Evolutionary conservation across 2,888 invertebrate species (phyloP), one percentile per base, ranked within the genome.

Genomic region (Athetis lepigone): DNA sequence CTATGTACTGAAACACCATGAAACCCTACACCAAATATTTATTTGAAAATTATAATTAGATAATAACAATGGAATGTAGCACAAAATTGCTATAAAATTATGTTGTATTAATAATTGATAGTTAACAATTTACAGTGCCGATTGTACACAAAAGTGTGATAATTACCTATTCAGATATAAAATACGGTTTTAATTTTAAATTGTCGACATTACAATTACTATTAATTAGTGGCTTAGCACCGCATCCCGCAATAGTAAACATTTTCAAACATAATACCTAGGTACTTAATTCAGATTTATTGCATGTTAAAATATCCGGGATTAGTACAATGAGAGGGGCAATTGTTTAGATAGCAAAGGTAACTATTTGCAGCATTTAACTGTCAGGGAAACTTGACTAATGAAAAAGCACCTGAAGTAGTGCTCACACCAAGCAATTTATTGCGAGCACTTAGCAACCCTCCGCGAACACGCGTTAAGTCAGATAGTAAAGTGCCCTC

Each of bases 381-480:
- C 80, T 80, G 80, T 80, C 79, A 80, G 81, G 77, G 70, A 87
- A 85, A 84, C 85, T 82, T 81, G 78, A 80, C 84, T 88, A 90
- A 91, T 89, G 89, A 89, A 89, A 88, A 89, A 88, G 84, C 85
- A 91, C 91, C 91, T 92, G 88, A 88, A 89, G 86, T 85, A 87
- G 84, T 86, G 84, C 86, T 85, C 81, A 84, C 83, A 79, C 82
- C 75, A 83, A 83, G 82, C 84, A 90, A 92, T 92, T 92, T 92
- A 92, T 92, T 85, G 87, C 86, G 69, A 84, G 90, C 91, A 92
- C 92, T 92, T 92, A 92, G 88, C 85, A 84, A 84, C 84, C 86
- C 85, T 83, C 85, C 81, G 74, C 78, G 82, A 86, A 84, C 85
- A 87, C 85, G 82, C 85, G 82, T 88, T 81, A 82, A 84, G 84